Percentiles rank a stretch among this genome's conserved stretches.
phyloP scores from a whole-genome alignment of 2,113 vertebrate genomes.

The Oriolus oriolus region DNA sequence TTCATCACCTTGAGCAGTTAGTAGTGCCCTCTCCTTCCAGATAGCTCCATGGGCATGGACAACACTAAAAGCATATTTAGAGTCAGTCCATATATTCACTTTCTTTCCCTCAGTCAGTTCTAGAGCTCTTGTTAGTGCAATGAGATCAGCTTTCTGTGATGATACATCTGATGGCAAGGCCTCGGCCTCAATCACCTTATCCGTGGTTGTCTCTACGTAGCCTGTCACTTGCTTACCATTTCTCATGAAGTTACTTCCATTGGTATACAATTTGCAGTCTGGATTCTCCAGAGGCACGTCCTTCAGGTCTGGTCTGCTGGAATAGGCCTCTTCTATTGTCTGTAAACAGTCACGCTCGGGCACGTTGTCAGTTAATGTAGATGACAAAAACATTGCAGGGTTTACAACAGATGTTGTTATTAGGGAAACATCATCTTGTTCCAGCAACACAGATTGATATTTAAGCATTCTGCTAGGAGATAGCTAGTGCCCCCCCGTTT shows the following conservation, averaged over 20 bases:
- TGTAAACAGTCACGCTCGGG: not conserved
- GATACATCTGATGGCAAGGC: not conserved
- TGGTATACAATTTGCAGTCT: not conserved
- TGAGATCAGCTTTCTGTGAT: not conserved
- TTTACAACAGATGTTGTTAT: not conserved
- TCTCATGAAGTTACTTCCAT: not conserved
- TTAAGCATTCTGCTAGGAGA: not conserved
- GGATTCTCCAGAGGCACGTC: not conserved
- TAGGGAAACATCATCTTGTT: not conserved
- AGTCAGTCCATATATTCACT: not conserved
- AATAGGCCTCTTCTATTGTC: not conserved
- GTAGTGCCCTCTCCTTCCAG: not conserved
- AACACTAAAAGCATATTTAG: not conserved
- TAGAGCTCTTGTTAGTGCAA: not conserved
- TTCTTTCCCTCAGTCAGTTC: not conserved
- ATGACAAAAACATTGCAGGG: not conserved
- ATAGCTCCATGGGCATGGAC: not conserved
- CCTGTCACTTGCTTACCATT: not conserved
- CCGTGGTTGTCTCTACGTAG: not conserved
- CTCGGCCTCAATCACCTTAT: not conserved
- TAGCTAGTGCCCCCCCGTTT: not conserved
- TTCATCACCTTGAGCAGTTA: not conserved
- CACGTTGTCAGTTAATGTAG: not conserved
- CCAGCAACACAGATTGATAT: not conserved
- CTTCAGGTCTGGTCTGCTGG: not conserved